Evolutionary conservation across 2,113 vertebrate genomes (phyloP).

Genomic region (Accipiter cooperii): DNA sequence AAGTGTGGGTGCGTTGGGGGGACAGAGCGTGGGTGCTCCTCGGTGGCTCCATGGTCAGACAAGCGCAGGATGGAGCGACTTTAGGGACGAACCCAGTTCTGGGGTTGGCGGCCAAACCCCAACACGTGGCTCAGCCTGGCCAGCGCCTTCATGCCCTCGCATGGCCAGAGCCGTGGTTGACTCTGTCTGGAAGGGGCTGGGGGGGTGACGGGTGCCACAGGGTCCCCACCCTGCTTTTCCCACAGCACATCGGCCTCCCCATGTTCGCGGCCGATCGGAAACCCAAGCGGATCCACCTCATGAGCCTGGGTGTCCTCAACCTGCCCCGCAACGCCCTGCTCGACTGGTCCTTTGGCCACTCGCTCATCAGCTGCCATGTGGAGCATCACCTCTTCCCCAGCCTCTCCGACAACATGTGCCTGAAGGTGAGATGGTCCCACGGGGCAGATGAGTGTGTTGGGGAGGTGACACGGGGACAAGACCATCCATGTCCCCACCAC

Average conservation of each 20-base stretch:
- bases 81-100: background rate
- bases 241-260: slow-evolving; percentile 87
- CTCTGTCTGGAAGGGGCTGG: background rate
- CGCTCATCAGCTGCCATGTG: slow-evolving; percentile 90
- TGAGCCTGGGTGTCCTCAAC: slow-evolving; percentile 89
- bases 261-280: slow-evolving; percentile 81
- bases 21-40: background rate
- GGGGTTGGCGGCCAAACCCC: background rate
- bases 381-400: slow-evolving; percentile 93
- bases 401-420: slow-evolving; percentile 86
- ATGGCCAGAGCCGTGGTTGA: background rate
- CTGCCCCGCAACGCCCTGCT: slow-evolving; percentile 81
- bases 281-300: slow-evolving; percentile 84
- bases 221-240: background rate
- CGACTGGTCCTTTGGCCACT: slow-evolving; percentile 91
- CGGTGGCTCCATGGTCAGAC: fast-evolving
- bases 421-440: slow-evolving; percentile 71
- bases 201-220: fast-evolving
- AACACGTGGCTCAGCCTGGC: background rate
- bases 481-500: background rate
- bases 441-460: fast-evolving
- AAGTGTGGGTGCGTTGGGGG: background rate
- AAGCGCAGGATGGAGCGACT: background rate
- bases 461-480: fast-evolving
- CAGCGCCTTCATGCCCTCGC: fast-evolving